These are phyloP conservation scores for Copidosoma aretas DNA, from an alignment of 2,888 invertebrate species.

Conservation along the genomic window DNA sequence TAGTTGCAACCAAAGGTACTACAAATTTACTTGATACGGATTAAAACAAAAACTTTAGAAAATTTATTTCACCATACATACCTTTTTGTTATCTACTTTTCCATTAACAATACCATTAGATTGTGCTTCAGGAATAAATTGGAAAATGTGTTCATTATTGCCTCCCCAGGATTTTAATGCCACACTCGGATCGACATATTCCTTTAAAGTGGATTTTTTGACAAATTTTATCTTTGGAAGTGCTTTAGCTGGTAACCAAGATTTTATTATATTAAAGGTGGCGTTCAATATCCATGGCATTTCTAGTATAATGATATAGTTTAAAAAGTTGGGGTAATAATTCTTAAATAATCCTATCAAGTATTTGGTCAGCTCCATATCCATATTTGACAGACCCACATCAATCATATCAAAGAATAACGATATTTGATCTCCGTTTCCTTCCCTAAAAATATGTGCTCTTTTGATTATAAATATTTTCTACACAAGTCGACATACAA, in stretches of 20 bases:
- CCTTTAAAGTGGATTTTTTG: slow-evolving; percentile 75
- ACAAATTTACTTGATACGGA: neutral
- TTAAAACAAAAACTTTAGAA: too few relatives aligned
- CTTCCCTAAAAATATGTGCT: slow-evolving; percentile 65
- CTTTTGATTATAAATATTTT: neutral
- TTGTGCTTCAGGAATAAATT: slow-evolving; percentile 71
- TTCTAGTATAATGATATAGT: slow-evolving; percentile 89
- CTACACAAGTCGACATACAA: too few relatives aligned
- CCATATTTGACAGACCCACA: slow-evolving; percentile 85
- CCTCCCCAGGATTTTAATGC: slow-evolving; percentile 84
- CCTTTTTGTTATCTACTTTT: slow-evolving; percentile 65
- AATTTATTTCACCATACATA: slow-evolving; percentile 41
- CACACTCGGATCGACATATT: slow-evolving; percentile 77
- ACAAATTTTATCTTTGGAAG: slow-evolving; percentile 88
- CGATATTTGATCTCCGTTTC: slow-evolving; percentile 78
- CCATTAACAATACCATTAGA: slow-evolving; percentile 49
- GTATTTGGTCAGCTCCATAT: slow-evolving; percentile 89
- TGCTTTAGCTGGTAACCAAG: slow-evolving; percentile 85
- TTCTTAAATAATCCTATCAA: slow-evolving; percentile 84
- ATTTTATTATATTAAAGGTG: slow-evolving; percentile 89
- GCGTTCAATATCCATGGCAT: slow-evolving; percentile 94
- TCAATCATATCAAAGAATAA: slow-evolving; percentile 91
- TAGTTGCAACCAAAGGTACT: slow-evolving; percentile 3
- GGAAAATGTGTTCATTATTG: slow-evolving; percentile 74
- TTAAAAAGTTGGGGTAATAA: slow-evolving; percentile 87